Evolutionary conservation across 2,888 invertebrate genomes (phyloP).

Genomic region (Reticulitermes lucifugus): DNA sequence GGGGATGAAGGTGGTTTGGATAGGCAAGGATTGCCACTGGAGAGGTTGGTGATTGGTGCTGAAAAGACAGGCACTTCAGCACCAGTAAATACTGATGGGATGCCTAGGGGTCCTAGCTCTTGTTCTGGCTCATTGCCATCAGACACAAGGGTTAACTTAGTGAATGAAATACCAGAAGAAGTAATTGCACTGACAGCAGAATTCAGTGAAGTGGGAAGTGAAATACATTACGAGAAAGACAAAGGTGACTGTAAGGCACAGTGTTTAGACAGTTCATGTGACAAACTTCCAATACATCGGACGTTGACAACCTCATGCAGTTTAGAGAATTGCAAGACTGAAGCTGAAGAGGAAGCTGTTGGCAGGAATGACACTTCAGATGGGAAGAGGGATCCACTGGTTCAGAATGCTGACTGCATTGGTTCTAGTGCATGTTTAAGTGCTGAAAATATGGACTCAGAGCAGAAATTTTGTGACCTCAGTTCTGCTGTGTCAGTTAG

Average conservation of each 20-base stretch:
- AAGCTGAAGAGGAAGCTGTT: background rate
- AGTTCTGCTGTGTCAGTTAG: background rate
- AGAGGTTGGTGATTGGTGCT: slow-evolving; percentile 56
- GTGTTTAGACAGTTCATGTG: slow-evolving; percentile 21
- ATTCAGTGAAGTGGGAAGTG: slow-evolving; percentile 33
- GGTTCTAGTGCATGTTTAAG: background rate
- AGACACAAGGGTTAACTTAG: slow-evolving; percentile 8
- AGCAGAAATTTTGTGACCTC: background rate
- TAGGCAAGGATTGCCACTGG: slow-evolving; percentile 50
- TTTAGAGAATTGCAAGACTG: slow-evolving; percentile 25
- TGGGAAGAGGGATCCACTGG: background rate
- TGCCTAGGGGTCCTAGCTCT: background rate
- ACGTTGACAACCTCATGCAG: slow-evolving; percentile 26
- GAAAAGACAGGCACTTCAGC: slow-evolving; percentile 49
- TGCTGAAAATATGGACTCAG: background rate
- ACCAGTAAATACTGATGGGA: background rate
- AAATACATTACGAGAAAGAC: slow-evolving; percentile 19
- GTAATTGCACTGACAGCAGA: slow-evolving; percentile 35
- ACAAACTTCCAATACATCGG: slow-evolving; percentile 15
- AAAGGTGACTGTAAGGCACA: slow-evolving; percentile 14
- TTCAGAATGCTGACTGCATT: background rate
- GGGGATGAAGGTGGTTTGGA: slow-evolving; percentile 57
- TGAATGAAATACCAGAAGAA: slow-evolving; percentile 29
- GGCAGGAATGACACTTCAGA: slow-evolving; percentile 5
- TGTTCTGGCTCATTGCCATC: background rate